Evolutionary conservation across 2,888 invertebrate species (phyloP).

Genomic region (Deroplatys truncata): DNA sequence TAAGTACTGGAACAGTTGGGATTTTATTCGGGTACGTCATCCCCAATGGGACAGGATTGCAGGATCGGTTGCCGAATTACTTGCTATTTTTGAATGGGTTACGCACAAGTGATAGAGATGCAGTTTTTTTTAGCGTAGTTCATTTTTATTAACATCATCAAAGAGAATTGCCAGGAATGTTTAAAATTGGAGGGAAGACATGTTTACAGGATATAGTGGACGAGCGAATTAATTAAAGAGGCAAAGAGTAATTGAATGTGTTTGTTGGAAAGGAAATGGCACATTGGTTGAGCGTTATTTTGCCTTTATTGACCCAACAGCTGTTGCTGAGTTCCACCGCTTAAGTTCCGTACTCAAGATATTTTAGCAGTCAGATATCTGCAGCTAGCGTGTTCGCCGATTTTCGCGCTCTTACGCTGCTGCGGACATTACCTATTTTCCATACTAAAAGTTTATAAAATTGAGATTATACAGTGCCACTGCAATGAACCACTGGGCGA

Average conservation of each 20-base stretch:
- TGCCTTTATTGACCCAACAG: neutral
- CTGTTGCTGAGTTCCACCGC: neutral
- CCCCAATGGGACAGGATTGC: too few species aligned
- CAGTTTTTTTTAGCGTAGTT: neutral
- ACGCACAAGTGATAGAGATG: neutral
- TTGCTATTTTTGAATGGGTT: neutral
- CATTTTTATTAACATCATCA: neutral
- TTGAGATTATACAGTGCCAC: too few species aligned
- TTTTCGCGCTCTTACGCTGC: too few species aligned
- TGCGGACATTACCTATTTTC: too few species aligned
- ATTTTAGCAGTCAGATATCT: too few species aligned
- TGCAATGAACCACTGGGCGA: too few species aligned
- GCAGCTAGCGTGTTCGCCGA: too few species aligned
- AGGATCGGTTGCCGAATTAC: too few species aligned
- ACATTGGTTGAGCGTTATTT: neutral
- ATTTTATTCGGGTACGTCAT: too few species aligned
- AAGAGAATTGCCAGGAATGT: neutral
- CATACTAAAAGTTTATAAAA: too few species aligned
- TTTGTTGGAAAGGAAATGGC: constrained; percentile 9
- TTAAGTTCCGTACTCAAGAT: too few species aligned
- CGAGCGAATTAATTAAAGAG: constrained; percentile 1
- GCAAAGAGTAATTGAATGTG: constrained; percentile 6
- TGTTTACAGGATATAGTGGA: constrained; percentile 7
- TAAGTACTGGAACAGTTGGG: too few species aligned
- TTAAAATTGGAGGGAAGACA: neutral